Evolutionary conservation across 2,888 invertebrate species (phyloP).

Genomic region (Hermaeophaga mercurialis): DNA sequence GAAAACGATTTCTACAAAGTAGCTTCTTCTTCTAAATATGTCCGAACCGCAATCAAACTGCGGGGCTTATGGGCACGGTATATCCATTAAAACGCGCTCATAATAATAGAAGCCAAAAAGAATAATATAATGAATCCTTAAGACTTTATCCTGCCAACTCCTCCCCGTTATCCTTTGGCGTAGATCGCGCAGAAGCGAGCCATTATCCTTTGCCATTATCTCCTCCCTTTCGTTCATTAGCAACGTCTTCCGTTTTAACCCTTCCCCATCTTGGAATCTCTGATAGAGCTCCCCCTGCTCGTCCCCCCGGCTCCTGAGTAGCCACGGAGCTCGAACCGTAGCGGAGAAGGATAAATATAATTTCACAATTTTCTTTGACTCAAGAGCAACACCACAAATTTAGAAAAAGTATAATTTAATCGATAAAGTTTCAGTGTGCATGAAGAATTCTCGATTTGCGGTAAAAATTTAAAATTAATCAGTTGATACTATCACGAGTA

Average conservation of each 20-base stretch:
- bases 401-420: too few relatives aligned
- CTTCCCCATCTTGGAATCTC: conserved; percentile 31
- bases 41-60: conserved; percentile 24
- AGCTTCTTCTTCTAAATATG: conserved; percentile 2
- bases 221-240: conserved; percentile 57
- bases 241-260: conserved; percentile 46
- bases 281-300: conserved; percentile 16
- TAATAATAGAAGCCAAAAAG: conserved; percentile 40
- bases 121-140: conserved; percentile 46
- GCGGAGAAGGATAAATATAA: too few relatives aligned
- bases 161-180: conserved; percentile 41
- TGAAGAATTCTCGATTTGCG: too few relatives aligned
- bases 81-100: conserved; percentile 36
- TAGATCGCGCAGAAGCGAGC: conserved; percentile 53
- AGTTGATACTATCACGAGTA: too few relatives aligned
- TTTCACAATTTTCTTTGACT: too few relatives aligned
- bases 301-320: neutral
- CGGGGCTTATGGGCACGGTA: conserved; percentile 27
- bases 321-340: too few relatives aligned
- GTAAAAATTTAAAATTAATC: too few relatives aligned
- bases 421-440: too few relatives aligned
- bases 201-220: conserved; percentile 56
- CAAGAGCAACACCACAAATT: too few relatives aligned
- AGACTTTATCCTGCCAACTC: conserved; percentile 43
- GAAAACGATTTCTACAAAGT: conserved; percentile 5